Evolutionary conservation across 2,113 vertebrate genomes (phyloP), one percentile per base, ranked within the genome.

Genomic region (Bungarus multicinctus): DNA sequence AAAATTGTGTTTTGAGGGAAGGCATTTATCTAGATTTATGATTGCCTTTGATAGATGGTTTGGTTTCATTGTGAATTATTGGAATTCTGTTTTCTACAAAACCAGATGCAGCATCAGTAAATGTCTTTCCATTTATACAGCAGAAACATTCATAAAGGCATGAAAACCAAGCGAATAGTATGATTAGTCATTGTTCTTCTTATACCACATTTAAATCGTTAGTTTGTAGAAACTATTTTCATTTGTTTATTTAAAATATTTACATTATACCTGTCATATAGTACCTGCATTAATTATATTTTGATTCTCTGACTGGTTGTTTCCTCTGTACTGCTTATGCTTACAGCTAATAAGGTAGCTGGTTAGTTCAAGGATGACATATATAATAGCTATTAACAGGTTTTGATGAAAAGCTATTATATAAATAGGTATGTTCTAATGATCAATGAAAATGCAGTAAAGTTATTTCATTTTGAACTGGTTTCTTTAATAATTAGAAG

Each of bases 281-380:
- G 1, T 50, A 50, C 1, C 8, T 50, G 8, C 47, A 50, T 50
- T 34, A 14, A 4, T 0, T 86, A 58, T 88, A 23, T 25, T 4
- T 10, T 9, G 50, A 87, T 91, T 89, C 64, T 92, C 90, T 45
- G 90, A 86, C 34, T 25, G 0, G 27, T 94, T 94, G 95, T 86
- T 94, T 34, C 92, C 50, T 85, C 85, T 0, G 69, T 95, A 88
- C 53, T 12, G 34, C 50, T 94, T 94, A 97, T 97, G 97, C 97
- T 97, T 95, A 97, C 97, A 98, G 97, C 97, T 98, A 94, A 98
- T 97, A 97, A 98, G 98, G 98, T 98, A 98, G 98, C 98, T 98
- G 98, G 97, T 98, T 99, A 98, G 98, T 98, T 98, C 98, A 98
- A 98, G 98, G 97, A 97, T 94, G 97, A 94, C 95, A 95, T 97